Percentiles rank a stretch among this genome's conserved stretches.
Evolutionary conservation across 2,113 vertebrate species (phyloP).

Genomic region (Pedionomus torquatus): DNA sequence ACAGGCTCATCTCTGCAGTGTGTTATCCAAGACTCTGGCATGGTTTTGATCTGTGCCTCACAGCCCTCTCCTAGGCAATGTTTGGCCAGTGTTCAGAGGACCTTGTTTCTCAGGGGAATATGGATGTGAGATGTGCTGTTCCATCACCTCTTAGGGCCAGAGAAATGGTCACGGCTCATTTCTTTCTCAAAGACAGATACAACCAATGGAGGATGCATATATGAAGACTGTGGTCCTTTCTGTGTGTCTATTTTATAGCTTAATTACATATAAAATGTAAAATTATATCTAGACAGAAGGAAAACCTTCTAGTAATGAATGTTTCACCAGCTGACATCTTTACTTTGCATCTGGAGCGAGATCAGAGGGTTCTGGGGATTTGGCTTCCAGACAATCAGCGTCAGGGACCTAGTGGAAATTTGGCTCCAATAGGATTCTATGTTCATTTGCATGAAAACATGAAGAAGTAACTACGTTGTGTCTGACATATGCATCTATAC

Average conservation of each 20-base stretch:
- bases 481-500: not conserved
- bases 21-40: not conserved
- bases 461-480: not conserved
- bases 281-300: not conserved
- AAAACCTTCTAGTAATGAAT: not conserved
- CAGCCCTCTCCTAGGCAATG: not conserved
- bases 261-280: not conserved
- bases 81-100: not conserved
- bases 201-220: not conserved
- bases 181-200: not conserved
- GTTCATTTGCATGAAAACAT: not conserved
- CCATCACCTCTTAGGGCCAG: not conserved
- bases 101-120: not conserved
- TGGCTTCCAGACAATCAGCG: not conserved
- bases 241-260: not conserved
- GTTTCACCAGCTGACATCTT: not conserved
- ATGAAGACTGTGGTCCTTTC: not conserved
- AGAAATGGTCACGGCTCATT: not conserved
- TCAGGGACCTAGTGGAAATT: not conserved
- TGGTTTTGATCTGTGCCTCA: not conserved
- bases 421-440: not conserved
- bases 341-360: not conserved
- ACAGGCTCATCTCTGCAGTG: rapidly evolving
- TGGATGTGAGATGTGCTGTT: not conserved
- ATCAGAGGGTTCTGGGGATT: not conserved